These are phyloP conservation scores for Hexactinellida sp. DNA, from an alignment of 37 sponge, comb jelly and placozoan genomes.

Conservation along the genomic window DNA sequence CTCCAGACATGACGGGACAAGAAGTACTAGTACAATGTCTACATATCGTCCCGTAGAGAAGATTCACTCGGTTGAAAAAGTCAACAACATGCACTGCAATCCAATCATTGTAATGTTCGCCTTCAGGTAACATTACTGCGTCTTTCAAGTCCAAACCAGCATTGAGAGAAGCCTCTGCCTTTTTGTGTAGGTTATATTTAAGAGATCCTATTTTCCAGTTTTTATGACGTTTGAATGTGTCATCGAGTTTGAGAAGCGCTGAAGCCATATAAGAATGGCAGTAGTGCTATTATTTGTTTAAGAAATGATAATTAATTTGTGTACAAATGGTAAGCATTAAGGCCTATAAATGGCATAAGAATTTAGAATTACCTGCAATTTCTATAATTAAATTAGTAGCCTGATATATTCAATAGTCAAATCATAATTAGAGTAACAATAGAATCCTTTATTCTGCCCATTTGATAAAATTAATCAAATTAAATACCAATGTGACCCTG, in stretches of 20 bases:
- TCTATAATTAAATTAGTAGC: no score
- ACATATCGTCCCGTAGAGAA: constrained; percentile 76
- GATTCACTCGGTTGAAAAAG: constrained; percentile 86
- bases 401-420: no score
- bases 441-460: no score
- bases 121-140: constrained; percentile 55
- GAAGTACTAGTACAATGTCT: constrained; percentile 48
- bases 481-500: no score
- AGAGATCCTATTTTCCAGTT: constrained; percentile 80
- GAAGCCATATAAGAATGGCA: background rate
- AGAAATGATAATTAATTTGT: no score
- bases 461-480: no score
- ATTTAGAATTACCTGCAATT: no score
- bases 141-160: constrained; percentile 65
- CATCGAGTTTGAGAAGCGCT: background rate
- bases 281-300: no score
- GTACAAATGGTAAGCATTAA: no score
- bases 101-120: constrained; percentile 70
- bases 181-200: constrained; percentile 76
- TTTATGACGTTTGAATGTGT: constrained; percentile 88
- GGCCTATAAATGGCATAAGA: no score
- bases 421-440: no score
- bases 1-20: constrained; percentile 82
- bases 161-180: constrained; percentile 77
- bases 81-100: constrained; percentile 86